phyloP scores from a whole-genome alignment of 2,888 invertebrate species.

The Ormyrus thymus region DNA sequence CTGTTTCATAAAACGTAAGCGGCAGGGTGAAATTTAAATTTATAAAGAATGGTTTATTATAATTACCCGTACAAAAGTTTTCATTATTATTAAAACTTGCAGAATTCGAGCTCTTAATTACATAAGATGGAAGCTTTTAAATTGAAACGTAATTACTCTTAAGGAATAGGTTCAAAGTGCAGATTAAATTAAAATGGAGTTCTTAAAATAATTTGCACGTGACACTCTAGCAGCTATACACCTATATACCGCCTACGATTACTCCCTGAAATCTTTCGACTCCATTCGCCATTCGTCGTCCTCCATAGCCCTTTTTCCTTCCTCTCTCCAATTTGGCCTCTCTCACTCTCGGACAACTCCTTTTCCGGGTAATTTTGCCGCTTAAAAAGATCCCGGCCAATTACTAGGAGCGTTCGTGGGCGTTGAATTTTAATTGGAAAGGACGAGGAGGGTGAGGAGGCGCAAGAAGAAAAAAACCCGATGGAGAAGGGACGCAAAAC shows the following conservation, averaged over 20 bases:
- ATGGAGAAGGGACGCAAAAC: slow-evolving; percentile 19
- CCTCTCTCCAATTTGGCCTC: slow-evolving; percentile 31
- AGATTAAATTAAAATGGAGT: slow-evolving; percentile 17
- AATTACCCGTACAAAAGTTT: not conserved
- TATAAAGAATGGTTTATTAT: too few relatives aligned
- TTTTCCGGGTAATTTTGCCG: slow-evolving; percentile 72
- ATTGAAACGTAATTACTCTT: not conserved
- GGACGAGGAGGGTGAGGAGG: slow-evolving; percentile 29
- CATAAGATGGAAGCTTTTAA: too few relatives aligned
- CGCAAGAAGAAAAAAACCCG: not conserved
- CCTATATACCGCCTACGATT: not conserved
- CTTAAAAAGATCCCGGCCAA: slow-evolving; percentile 74
- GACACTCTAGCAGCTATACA: slow-evolving; percentile 21
- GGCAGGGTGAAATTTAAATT: too few relatives aligned
- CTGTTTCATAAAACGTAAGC: too few relatives aligned
- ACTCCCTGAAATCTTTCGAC: slow-evolving; percentile 15
- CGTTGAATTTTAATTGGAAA: slow-evolving; percentile 74
- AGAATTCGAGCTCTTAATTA: not conserved
- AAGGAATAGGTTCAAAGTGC: too few relatives aligned
- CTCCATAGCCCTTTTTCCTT: slow-evolving; percentile 38
- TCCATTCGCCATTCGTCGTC: slow-evolving; percentile 19
- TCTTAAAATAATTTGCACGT: slow-evolving; percentile 38
- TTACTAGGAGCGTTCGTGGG: slow-evolving; percentile 71
- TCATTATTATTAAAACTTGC: not conserved
- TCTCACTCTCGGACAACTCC: slow-evolving; percentile 59